Conservation (phyloP, 2,888 invertebrate species). For the Drosophila bunnanda region DNA sequence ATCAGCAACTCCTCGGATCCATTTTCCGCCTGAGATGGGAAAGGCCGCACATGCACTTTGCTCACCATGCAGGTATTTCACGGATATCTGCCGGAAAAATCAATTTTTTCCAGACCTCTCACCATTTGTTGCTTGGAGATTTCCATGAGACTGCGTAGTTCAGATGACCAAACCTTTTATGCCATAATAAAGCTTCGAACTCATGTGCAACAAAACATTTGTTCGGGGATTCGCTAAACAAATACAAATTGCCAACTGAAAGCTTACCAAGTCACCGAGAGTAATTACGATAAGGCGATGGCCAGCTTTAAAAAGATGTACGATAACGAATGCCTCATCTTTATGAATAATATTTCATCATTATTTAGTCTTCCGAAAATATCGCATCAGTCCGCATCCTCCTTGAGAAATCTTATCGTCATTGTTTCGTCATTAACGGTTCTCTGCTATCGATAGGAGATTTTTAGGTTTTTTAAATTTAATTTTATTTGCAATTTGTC, state of each 20-base stretch:
- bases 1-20: background rate
- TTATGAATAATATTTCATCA: background rate
- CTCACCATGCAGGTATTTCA: background rate
- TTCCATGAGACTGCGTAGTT: background rate
- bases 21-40: background rate
- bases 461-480: too few relatives aligned
- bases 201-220: background rate
- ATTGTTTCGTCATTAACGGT: background rate
- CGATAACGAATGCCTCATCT: too few relatives aligned
- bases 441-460: background rate
- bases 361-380: background rate
- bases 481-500: too few relatives aligned
- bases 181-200: background rate
- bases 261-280: too few relatives aligned
- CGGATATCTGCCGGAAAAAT: background rate
- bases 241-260: background rate
- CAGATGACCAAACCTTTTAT: background rate
- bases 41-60: background rate
- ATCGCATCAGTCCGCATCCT: conserved; percentile 1
- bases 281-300: too few relatives aligned
- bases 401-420: background rate
- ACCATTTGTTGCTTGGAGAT: background rate
- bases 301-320: too few relatives aligned
- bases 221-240: background rate
- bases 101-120: background rate